Base-by-base conservation (phyloP, 1,140 invertebrate genomes). In the Bicyclus anynana region DNA sequence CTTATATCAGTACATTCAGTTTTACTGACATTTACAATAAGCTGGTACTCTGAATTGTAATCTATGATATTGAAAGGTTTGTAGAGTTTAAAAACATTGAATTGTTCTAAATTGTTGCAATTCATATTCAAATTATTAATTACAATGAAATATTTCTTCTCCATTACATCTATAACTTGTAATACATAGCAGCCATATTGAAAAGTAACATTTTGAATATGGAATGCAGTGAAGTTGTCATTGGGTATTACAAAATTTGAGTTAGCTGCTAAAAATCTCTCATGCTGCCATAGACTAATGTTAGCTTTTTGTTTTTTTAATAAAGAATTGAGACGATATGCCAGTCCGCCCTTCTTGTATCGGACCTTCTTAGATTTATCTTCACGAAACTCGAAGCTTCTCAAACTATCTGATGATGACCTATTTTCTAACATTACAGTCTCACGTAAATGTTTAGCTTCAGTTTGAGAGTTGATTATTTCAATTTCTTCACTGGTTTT, bases 321-420 rank as follows among this genome's bases (percentile, higher is more conserved):
- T 7, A 87, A 18, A 12, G 9, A 21, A 63, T 67, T 69, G 17
- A 87, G 57, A 2, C 75, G 59, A 38, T 68, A 70, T 37, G 79
- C 74, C 2, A 85, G 46, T n/a, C 84, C 82, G 52, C 71, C 75
- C 59, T 84, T 87, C 67, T 84, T 84, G 27, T 80, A 86, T 44
- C 64, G 68, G 5, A 74, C 48, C 53, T 80, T 83, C 52, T 87
- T 84, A 20, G 47, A 53, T 57, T 65, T 72, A 47, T 10, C 33
- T 44, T 48, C 13, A 12, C 55, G 33, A 40, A 42, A 33, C 20
- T 70, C 53, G n/a, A 47, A 56, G 46, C 21, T 68, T 46, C 54
- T 65, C 7, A 59, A 21, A 35, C 51, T 54, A n/a, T 60, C 46
- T 6, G 48, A 21, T 38, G 53, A 40, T 12, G 48, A 53, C 52